Percentiles rank a stretch among this genome's conserved stretches.
Conservation (phyloP, 2,113 vertebrate genomes). For the Ranitomeya variabilis region DNA sequence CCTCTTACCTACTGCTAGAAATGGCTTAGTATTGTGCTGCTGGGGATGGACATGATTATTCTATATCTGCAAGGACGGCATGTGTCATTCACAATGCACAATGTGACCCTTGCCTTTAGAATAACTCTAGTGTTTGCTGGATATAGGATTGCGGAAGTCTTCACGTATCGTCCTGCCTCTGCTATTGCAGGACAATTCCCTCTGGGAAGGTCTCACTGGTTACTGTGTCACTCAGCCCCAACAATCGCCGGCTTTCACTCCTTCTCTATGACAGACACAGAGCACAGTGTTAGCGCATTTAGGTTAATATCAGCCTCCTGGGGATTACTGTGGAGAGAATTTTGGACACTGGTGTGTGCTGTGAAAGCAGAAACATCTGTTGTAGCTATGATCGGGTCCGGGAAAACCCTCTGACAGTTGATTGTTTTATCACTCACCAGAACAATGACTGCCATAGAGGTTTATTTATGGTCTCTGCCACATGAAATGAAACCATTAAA, state of each 20-base stretch:
- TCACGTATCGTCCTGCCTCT: neutral
- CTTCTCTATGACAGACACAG: conserved; percentile 37
- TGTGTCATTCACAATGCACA: neutral
- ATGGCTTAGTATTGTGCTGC: neutral
- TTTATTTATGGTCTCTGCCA: neutral
- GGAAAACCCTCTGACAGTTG: neutral
- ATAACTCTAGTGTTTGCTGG: neutral
- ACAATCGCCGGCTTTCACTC: conserved; percentile 13
- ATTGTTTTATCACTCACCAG: neutral
- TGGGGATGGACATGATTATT: neutral
- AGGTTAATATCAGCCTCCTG: conserved; percentile 28
- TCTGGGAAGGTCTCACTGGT: conserved; percentile 30
- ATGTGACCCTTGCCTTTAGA: neutral
- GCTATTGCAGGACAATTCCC: neutral
- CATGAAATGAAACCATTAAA: neutral
- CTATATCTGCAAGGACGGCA: neutral
- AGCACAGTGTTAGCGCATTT: conserved; percentile 37
- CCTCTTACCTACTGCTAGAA: neutral
- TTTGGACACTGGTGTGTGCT: conserved; percentile 30
- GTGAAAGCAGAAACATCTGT: conserved; percentile 43
- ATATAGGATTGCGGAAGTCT: neutral
- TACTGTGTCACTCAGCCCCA: conserved; percentile 29
- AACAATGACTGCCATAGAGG: neutral
- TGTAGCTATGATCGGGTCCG: conserved; percentile 11
- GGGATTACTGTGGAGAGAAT: neutral